Evolutionary conservation across 35 echinoderm and acorn worm species (phyloP), one percentile per base, ranked within the genome.

Genomic region (Heliocidaris tuberculata): DNA sequence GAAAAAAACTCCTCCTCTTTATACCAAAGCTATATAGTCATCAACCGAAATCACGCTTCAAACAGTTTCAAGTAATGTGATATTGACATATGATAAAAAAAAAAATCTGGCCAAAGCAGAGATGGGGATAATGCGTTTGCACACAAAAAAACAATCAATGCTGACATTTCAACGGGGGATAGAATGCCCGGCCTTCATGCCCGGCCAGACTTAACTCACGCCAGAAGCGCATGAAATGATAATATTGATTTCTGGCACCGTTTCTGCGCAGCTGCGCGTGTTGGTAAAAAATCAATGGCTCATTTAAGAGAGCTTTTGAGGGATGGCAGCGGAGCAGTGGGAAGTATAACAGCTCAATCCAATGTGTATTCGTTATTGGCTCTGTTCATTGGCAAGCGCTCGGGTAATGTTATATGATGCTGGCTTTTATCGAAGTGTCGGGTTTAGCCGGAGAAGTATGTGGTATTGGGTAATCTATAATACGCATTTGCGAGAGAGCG

Each of bases 251-350:
- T 89, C 87, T 48, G 31, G 87, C 31, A 89, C 31, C 31, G 19
- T 89, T 89, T 89, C 87, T 48, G 31, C 47, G 87, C 87, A 89
- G 87, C 87, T 89, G 87, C 31, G 31, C 87, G 87, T 47, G 87
- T 78, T 78, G 87, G 47, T 31, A 42, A 89, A 89, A 89, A 89
- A 89, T 89, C 87, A 89, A 89, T 89, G 87, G 32, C 87, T 89
- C 87, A 89, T 89, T 89, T 32, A 48, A 89, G 87, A 48, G 87
- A 48, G 87, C 87, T 89, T 32, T 89, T 2, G 87, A 89, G 32
- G 87, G 61, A 56, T 56, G 52, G 52, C 9, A 56, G 65, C 7
- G 8, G 7, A n/a, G 65, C 27, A n/a, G 65, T 78, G 17, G 65
- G 65, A 8, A 78, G 19, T 6, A n/a, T 78, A n/a, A 78, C 65